Evolutionary conservation across 2,797 vertebrate species (phyloP), one percentile per base, ranked within the genome.

Genomic region (Margarornis squamiger): DNA sequence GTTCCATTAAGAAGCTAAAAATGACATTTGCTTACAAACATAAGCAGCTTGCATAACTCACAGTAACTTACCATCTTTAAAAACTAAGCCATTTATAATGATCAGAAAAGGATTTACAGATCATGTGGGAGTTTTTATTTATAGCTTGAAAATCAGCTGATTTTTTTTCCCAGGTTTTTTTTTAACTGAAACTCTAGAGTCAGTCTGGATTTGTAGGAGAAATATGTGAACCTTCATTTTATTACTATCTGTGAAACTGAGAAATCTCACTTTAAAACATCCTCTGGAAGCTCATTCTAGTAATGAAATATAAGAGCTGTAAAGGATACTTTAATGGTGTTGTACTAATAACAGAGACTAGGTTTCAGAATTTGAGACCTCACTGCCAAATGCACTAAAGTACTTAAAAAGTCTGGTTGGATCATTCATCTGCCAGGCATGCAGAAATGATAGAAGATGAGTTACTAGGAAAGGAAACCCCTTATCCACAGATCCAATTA

Each of bases 391-490:
- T 38, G 17, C 66, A 62, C 58, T 71, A 81, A 82, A 82, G 49
- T 68, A 65, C 73, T 84, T 71, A 52, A 65, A 63, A 70, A 77
- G 14, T n/a, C 57, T 41, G 45, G 4, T 22, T 82, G 49, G 36
- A 77, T 86, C 51, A 91, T 93, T 93, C 66, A 81, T 84, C 72
- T 97, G 36, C 81, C 68, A 83, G 75, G 70, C 79, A 93, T 10
- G 17, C 65, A 96, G 78, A 95, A 95, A 78, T 27, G 19, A 77
- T 2, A 82, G 58, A 70, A 62, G 45, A 73, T 67, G 49, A 87
- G 43, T 78, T 70, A 86, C 65, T 68, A 75, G 59, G 74, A 74
- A 95, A 93, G 66, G 59, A 91, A 96, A 88, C 0, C 5, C 61
- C 46, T 86, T 87, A 80, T 14, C 51, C 57, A 65, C 21, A 74